Conservation (phyloP, 2,888 invertebrate genomes). For the Rotaria sp. region DNA sequence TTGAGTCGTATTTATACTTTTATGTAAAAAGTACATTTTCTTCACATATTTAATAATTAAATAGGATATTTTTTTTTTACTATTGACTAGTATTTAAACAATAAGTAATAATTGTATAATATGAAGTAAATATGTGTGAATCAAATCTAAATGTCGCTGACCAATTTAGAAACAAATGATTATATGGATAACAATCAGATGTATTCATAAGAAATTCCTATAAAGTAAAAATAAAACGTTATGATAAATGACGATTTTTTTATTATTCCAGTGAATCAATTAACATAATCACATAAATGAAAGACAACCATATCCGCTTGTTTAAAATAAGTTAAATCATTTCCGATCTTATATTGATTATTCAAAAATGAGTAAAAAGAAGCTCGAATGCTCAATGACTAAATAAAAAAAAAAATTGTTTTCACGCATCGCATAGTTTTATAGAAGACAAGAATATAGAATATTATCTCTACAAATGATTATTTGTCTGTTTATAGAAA, state of each 20-base stretch:
- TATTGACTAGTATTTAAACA: not conserved
- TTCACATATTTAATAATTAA: not conserved
- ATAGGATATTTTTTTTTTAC: not conserved
- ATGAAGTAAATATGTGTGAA: not conserved
- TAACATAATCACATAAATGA: not conserved
- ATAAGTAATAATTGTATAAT: not conserved
- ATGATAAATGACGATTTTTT: not conserved
- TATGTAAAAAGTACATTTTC: not conserved
- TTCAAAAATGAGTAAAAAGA: not conserved
- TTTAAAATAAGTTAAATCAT: not conserved
- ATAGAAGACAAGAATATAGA: not conserved
- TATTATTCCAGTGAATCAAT: not conserved
- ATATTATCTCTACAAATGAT: not conserved
- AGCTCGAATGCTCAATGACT: not conserved
- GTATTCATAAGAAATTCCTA: not conserved
- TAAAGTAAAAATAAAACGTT: not conserved
- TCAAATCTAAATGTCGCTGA: not conserved
- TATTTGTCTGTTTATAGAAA: not conserved
- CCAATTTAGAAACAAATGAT: not conserved
- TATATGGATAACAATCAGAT: not conserved
- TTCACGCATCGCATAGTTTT: too few species aligned
- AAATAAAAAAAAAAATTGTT: not conserved
- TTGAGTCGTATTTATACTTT: not conserved
- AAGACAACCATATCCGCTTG: not conserved
- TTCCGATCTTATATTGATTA: not conserved